A percentile compares a stretch with the other conserved stretches of the same genome.
These are phyloP conservation scores for Aspidapion aeneum DNA, from an alignment of 2,888 invertebrate species.

Conservation along the genomic window DNA sequence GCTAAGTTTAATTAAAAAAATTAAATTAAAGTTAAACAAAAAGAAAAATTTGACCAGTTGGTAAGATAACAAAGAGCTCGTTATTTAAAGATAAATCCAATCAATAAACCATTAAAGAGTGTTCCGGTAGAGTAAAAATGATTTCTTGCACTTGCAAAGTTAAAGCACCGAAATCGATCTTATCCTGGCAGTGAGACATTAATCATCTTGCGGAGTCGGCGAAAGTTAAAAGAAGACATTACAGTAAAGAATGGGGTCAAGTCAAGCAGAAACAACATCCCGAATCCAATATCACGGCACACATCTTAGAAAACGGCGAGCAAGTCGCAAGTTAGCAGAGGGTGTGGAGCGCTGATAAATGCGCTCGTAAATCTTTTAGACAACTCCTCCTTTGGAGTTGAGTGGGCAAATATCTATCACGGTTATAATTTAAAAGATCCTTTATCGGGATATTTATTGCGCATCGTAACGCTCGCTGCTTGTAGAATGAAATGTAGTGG, in stretches of 20 bases:
- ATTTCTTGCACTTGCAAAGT: neutral
- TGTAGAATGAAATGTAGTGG: conserved; percentile 33
- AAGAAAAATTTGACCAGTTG: too few species aligned
- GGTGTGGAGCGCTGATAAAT: conserved; percentile 53
- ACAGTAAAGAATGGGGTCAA: conserved; percentile 49
- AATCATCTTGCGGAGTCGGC: conserved; percentile 41
- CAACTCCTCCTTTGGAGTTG: conserved; percentile 49
- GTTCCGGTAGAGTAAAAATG: neutral
- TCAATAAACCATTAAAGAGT: neutral
- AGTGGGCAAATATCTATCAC: conserved; percentile 52
- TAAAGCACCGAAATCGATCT: neutral
- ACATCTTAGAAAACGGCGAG: conserved; percentile 59
- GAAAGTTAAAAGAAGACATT: conserved; percentile 50
- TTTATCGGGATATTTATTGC: conserved; percentile 51
- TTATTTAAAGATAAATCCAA: too few species aligned
- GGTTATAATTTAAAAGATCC: conserved; percentile 52
- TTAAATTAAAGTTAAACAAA: too few species aligned
- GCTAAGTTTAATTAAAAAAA: too few species aligned
- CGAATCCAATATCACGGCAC: conserved; percentile 48
- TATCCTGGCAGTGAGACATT: conserved; percentile 27
- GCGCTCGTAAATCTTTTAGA: conserved; percentile 48
- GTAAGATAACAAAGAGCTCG: too few species aligned
- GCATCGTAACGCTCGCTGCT: conserved; percentile 47
- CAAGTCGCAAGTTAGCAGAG: conserved; percentile 49
- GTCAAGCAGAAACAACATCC: conserved; percentile 49